These are phyloP conservation scores for Apostichopus japonicus DNA, from an alignment of 35 echinoderm and acorn worm species.

Conservation along the genomic window DNA sequence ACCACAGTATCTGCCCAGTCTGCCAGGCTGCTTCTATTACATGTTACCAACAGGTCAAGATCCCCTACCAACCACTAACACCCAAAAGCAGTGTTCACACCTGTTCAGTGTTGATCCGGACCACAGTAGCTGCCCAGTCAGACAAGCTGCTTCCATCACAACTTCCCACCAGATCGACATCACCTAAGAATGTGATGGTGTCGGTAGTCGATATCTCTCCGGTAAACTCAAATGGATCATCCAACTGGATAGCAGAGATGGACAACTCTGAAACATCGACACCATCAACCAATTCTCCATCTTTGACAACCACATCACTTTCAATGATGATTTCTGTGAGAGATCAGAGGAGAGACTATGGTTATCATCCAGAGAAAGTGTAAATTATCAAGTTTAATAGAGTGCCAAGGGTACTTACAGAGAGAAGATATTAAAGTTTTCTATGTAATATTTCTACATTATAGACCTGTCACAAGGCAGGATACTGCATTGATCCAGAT, in stretches of 20 bases:
- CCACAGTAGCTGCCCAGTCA: constrained; percentile 19
- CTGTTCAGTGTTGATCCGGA: constrained; percentile 6
- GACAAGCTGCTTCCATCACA: not conserved
- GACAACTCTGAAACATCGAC: constrained; percentile 37
- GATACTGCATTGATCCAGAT: too few species aligned
- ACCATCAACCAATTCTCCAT: constrained; percentile 16
- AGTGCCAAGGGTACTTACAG: too few species aligned
- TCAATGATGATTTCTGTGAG: constrained; percentile 4
- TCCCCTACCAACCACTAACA: not conserved
- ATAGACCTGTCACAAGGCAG: too few species aligned
- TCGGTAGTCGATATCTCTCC: not conserved
- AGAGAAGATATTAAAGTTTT: too few species aligned
- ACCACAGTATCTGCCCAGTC: constrained; percentile 16
- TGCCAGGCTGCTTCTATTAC: not conserved
- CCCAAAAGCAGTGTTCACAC: not conserved
- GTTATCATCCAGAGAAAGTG: too few species aligned
- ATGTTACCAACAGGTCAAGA: constrained; percentile 2
- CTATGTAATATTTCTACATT: too few species aligned
- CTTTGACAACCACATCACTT: not conserved
- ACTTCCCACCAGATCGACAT: constrained; percentile 14
- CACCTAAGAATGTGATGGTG: constrained; percentile 31
- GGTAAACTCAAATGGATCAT: constrained; percentile 7
- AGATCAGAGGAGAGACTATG: not conserved
- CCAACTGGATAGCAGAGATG: not conserved
- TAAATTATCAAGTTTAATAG: too few species aligned